phyloP scores from a whole-genome alignment of 2,113 vertebrate species.

The Noctilio leporinus region DNA sequence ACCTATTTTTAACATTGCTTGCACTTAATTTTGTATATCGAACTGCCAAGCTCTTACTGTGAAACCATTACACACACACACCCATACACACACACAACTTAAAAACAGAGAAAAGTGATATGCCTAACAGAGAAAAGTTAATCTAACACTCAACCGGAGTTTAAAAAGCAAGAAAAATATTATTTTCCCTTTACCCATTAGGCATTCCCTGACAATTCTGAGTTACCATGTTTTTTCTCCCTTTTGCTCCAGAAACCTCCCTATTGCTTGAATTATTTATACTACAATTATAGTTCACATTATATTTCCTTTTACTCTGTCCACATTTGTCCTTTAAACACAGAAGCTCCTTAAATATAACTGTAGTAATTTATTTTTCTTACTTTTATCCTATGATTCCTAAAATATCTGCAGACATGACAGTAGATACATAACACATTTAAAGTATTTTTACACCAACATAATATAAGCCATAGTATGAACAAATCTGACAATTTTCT shows the following conservation, averaged over 20 bases:
- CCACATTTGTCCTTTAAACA: neutral
- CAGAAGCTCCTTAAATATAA: neutral
- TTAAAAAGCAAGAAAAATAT: neutral
- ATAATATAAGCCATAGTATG: neutral
- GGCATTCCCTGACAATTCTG: neutral
- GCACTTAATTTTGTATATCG: neutral
- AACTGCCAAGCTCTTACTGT: neutral
- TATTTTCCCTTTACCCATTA: neutral
- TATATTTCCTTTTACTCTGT: neutral
- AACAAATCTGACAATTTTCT: neutral
- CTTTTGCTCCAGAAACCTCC: neutral
- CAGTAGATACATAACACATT: neutral
- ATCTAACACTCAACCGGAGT: neutral
- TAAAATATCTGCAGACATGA: neutral
- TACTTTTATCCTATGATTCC: neutral
- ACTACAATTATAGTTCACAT: rapidly evolving
- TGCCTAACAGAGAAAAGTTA: neutral
- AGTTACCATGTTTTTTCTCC: neutral
- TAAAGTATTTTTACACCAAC: neutral
- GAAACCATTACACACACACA: neutral
- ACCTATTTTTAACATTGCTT: neutral
- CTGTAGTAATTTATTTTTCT: neutral
- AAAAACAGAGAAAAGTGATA: neutral
- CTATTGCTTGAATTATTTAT: neutral
- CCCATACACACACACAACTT: neutral